Conservation (phyloP, 2,888 invertebrate species). For the Limnephilus rhombicus region DNA sequence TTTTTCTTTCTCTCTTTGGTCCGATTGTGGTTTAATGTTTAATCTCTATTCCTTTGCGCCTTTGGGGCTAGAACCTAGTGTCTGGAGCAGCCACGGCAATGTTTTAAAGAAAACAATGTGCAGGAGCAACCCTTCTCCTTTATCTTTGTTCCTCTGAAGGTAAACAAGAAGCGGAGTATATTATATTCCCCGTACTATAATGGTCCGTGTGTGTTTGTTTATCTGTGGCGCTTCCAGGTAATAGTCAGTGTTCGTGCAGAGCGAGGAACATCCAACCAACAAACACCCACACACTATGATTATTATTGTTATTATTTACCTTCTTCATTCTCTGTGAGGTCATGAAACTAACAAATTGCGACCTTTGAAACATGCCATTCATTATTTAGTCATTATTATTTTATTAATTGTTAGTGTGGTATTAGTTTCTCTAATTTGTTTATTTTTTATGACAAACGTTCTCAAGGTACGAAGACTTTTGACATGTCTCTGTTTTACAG, state of each 20-base stretch:
- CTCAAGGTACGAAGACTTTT: too few species aligned
- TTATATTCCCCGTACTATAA: slow-evolving; percentile 9
- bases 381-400: background rate
- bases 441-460: too few species aligned
- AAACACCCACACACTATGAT: background rate
- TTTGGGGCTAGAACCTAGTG: background rate
- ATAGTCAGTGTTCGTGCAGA: slow-evolving; percentile 9
- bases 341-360: background rate
- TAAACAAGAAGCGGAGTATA: slow-evolving; percentile 18
- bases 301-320: background rate
- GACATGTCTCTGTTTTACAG: too few species aligned
- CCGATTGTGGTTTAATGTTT: background rate
- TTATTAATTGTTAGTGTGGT: too few species aligned
- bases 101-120: slow-evolving; percentile 22
- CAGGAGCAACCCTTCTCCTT: slow-evolving; percentile 15
- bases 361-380: background rate
- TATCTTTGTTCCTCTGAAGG: slow-evolving; percentile 38
- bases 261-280: slow-evolving; percentile 14
- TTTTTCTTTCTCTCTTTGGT: background rate
- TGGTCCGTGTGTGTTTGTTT: slow-evolving; percentile 36
- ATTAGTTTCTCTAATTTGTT: too few species aligned
- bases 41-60: background rate
- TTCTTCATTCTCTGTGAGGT: background rate
- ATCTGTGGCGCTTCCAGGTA: slow-evolving; percentile 23
- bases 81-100: background rate